Percentiles rank a stretch among this genome's conserved stretches.
Evolutionary conservation across 2,113 vertebrate species (phyloP).

Genomic region (Semnornis frantzii): DNA sequence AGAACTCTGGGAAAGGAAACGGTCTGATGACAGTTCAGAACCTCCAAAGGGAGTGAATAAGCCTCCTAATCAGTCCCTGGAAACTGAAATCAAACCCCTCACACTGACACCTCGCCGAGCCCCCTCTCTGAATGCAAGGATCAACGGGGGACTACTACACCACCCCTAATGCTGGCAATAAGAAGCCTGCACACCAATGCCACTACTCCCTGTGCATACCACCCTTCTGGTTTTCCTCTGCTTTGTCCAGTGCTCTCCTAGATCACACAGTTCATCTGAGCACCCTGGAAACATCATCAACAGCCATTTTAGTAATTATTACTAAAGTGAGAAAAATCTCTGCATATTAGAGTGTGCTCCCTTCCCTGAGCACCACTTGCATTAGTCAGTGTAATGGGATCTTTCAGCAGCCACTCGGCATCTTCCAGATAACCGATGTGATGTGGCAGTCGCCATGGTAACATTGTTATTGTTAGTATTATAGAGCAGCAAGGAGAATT

Average conservation of each 20-base stretch:
- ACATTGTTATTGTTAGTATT: constrained; percentile 17
- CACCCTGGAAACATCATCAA: not conserved
- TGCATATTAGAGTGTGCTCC: not conserved
- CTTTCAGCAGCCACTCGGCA: constrained; percentile 23
- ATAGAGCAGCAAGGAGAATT: constrained; percentile 35
- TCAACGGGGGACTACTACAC: not conserved
- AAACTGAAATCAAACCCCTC: not conserved
- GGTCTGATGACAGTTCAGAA: not conserved
- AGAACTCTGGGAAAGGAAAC: not conserved
- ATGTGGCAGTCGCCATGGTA: constrained; percentile 41
- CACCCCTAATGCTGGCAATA: not conserved
- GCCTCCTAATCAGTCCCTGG: not conserved
- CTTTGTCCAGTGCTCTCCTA: not conserved
- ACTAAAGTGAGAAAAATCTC: not conserved
- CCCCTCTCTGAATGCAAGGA: not conserved
- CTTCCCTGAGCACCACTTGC: not conserved
- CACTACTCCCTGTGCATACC: not conserved
- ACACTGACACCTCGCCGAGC: not conserved
- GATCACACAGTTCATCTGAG: not conserved
- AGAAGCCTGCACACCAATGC: not conserved
- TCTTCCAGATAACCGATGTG: not conserved
- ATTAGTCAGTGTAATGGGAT: constrained; percentile 31
- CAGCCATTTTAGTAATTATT: not conserved
- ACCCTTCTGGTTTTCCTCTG: not conserved
- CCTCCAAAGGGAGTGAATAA: not conserved